A percentile compares a stretch with the other conserved stretches of the same genome.
Conservation (phyloP, 2,113 vertebrate genomes). For the Peromyscus polionotus region DNA sequence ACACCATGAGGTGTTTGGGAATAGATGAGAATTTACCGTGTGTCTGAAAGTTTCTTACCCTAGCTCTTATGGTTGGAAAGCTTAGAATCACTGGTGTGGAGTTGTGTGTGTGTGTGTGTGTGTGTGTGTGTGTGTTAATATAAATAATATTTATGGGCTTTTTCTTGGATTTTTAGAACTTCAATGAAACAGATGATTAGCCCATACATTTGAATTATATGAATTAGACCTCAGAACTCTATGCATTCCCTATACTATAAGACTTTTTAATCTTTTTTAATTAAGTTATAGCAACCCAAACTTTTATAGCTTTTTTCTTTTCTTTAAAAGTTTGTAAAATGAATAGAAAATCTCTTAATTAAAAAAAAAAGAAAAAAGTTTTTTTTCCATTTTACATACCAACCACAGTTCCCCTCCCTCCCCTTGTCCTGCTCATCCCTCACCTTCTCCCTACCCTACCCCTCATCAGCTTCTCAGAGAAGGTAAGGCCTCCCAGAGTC, state of each 20-base stretch:
- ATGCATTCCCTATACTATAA: accelerated
- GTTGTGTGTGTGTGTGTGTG: neutral
- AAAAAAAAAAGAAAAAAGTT: too few species aligned
- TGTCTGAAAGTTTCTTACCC: neutral
- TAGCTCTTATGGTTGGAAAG: neutral
- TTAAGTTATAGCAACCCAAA: neutral
- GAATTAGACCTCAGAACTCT: slow-evolving; percentile 21
- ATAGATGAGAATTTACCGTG: neutral
- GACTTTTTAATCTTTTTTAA: neutral
- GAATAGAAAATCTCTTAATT: too few species aligned
- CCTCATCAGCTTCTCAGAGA: too few species aligned
- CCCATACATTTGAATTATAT: neutral
- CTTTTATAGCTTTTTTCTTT: neutral
- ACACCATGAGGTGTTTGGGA: neutral
- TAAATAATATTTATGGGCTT: neutral
- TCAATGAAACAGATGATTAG: neutral
- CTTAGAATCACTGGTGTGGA: neutral
- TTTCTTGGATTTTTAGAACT: neutral
- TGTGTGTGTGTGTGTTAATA: neutral
- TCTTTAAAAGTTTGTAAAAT: too few species aligned
- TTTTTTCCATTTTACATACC: too few species aligned
- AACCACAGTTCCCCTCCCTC: too few species aligned
- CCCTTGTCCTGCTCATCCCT: too few species aligned
- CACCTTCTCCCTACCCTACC: too few species aligned
- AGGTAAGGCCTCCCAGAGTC: too few species aligned